A percentile compares a stretch with the other conserved stretches of the same genome.
Conservation (phyloP, 2,888 invertebrate genomes). For the Andrena bicolor region DNA sequence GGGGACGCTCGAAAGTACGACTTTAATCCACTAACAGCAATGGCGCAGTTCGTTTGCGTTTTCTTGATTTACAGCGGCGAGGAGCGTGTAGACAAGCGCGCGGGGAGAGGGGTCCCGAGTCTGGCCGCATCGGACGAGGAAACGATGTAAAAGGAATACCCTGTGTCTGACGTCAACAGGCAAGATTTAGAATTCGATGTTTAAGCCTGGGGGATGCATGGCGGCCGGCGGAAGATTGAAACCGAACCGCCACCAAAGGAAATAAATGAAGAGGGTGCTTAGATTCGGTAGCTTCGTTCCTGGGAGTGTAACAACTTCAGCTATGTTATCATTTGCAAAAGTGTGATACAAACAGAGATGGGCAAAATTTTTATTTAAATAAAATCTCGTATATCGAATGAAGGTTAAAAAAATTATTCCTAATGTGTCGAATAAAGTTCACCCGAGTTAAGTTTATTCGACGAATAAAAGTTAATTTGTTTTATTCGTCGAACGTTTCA, state of each 20-base stretch:
- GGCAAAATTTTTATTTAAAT: too few relatives aligned
- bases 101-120: background rate
- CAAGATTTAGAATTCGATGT: slow-evolving; percentile 42
- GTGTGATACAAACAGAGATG: too few relatives aligned
- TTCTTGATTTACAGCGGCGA: slow-evolving; percentile 72
- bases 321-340: too few relatives aligned
- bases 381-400: too few relatives aligned
- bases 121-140: slow-evolving; percentile 2
- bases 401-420: too few relatives aligned
- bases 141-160: background rate
- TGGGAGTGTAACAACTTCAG: too few relatives aligned
- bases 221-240: slow-evolving; percentile 6
- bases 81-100: background rate
- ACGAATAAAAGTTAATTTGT: too few relatives aligned
- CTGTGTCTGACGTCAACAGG: background rate
- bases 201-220: slow-evolving; percentile 14
- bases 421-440: too few relatives aligned
- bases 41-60: slow-evolving; percentile 77
- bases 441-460: too few relatives aligned
- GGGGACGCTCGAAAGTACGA: slow-evolving; percentile 70
- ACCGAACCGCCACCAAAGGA: background rate
- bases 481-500: too few relatives aligned
- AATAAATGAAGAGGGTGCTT: background rate
- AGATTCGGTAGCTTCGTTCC: too few relatives aligned
- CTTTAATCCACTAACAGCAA: slow-evolving; percentile 81